phyloP scores from a whole-genome alignment of 2,113 vertebrate genomes.

The Gadus chalcogrammus region DNA sequence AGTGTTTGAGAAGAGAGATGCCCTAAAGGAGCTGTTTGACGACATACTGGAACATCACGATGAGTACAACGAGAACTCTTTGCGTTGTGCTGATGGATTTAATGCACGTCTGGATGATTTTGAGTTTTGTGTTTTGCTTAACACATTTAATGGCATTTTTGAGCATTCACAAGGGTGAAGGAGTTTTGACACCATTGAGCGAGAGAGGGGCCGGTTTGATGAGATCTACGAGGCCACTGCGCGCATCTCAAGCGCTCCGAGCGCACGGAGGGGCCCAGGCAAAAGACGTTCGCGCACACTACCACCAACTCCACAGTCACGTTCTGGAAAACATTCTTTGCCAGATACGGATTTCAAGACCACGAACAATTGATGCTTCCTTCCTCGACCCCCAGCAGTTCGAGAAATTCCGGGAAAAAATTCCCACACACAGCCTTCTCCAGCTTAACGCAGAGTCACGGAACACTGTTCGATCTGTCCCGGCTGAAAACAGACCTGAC shows the following conservation, averaged over 20 bases:
- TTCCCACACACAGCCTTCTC: background rate
- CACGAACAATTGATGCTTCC: no score
- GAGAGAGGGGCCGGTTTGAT: no score
- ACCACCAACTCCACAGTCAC: no score
- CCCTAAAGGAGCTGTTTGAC: slow-evolving; percentile 16
- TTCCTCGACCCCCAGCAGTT: no score
- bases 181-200: slow-evolving; percentile 29
- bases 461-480: slow-evolving; percentile 7
- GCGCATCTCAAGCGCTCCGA: no score
- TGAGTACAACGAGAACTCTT: slow-evolving; percentile 7
- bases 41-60: slow-evolving; percentile 15
- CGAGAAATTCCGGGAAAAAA: no score
- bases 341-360: no score
- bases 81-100: slow-evolving; percentile 14
- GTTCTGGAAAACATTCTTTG: no score
- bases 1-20: slow-evolving; percentile 12
- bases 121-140: slow-evolving; percentile 28
- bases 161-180: slow-evolving; percentile 2
- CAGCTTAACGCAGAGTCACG: background rate
- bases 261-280: no score
- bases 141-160: slow-evolving; percentile 22
- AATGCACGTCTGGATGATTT: slow-evolving; percentile 21
- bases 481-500: slow-evolving; percentile 30
- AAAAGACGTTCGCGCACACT: no score
- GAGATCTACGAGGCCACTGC: no score